These are phyloP conservation scores for Calycopis cecrops DNA, from an alignment of 1,140 invertebrate species.

Conservation along the genomic window DNA sequence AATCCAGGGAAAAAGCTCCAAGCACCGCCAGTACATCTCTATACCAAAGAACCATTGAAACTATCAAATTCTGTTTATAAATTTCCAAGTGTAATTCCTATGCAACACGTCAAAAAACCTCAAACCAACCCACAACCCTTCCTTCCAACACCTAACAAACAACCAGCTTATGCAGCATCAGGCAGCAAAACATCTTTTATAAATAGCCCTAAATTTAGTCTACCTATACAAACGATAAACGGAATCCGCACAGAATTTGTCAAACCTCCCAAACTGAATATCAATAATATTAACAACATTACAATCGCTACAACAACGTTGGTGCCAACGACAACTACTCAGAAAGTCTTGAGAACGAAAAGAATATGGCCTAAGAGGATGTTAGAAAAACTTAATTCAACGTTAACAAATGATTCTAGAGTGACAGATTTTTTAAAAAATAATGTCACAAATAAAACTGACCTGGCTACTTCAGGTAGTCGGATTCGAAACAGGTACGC, in stretches of 20 bases:
- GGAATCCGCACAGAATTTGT: constrained; percentile 52
- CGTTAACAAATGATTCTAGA: constrained; percentile 25
- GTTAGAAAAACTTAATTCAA: constrained; percentile 47
- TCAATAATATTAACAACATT: constrained; percentile 10
- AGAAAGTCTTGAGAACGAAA: constrained; percentile 52
- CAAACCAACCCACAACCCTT: background rate
- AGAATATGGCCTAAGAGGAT: constrained; percentile 66
- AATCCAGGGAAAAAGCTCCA: constrained; percentile 34
- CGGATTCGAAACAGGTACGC: constrained; percentile 25
- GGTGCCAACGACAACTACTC: constrained; percentile 43
- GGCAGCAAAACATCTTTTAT: constrained; percentile 33
- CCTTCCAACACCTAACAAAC: background rate
- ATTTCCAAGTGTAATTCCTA: constrained; percentile 50
- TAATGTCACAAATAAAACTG: constrained; percentile 17
- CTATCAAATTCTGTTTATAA: constrained; percentile 50
- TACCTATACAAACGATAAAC: constrained; percentile 59
- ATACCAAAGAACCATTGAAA: constrained; percentile 38
- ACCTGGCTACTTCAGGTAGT: constrained; percentile 29
- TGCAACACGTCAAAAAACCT: constrained; percentile 23
- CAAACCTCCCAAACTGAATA: constrained; percentile 40
- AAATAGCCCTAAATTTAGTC: constrained; percentile 51
- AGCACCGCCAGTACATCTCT: constrained; percentile 35
- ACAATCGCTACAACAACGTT: constrained; percentile 35
- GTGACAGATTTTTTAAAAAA: constrained; percentile 27
- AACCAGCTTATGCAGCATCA: constrained; percentile 26